Evolutionary conservation across 2,797 vertebrate genomes (phyloP).

Genomic region (Myoxocephalus aenaeus): DNA sequence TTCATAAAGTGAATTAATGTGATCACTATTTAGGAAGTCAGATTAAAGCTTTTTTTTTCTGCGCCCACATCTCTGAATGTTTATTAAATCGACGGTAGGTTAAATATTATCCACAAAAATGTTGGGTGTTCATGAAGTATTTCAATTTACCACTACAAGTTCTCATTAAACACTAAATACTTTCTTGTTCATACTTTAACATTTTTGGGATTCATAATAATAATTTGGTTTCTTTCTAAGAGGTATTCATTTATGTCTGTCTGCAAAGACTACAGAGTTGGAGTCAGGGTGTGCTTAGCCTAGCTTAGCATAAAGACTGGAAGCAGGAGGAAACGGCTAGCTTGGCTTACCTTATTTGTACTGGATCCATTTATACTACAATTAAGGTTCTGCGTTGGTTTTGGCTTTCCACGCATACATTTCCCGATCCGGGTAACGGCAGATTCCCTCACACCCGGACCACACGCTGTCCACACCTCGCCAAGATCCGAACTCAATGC

Average conservation of each 20-base stretch:
- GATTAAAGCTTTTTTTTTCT: background rate
- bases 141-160: background rate
- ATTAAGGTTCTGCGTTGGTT: too few relatives aligned
- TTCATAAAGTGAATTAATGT: slow-evolving; percentile 5
- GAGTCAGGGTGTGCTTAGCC: background rate
- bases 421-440: too few relatives aligned
- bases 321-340: too few relatives aligned
- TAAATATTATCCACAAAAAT: background rate
- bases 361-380: too few relatives aligned
- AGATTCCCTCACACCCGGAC: too few relatives aligned
- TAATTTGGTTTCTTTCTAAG: background rate
- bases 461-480: too few relatives aligned
- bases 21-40: background rate
- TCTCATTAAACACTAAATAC: background rate
- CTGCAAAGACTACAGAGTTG: too few relatives aligned
- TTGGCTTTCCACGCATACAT: too few relatives aligned
- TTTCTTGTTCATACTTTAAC: background rate
- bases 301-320: background rate
- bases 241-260: too few relatives aligned
- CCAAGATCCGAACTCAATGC: too few relatives aligned
- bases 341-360: too few relatives aligned
- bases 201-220: background rate
- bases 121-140: background rate
- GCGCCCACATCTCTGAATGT: background rate
- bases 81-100: too few relatives aligned